These are phyloP conservation scores for Lasius platythorax DNA, from an alignment of 2,888 invertebrate species.

Conservation along the genomic window DNA sequence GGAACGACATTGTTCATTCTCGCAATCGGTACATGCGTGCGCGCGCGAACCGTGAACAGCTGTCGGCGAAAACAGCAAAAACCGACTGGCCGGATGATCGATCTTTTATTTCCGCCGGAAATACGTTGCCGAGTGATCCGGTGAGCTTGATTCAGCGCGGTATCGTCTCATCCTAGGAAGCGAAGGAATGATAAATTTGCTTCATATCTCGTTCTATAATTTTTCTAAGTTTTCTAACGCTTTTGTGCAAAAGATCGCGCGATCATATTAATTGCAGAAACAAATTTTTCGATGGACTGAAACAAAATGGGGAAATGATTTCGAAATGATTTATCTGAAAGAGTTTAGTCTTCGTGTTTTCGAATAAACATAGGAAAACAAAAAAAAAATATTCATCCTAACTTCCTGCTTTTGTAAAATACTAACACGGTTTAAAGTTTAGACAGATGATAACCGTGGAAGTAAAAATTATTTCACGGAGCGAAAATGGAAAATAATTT, in stretches of 20 bases:
- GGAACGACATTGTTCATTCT: slow-evolving; percentile 37
- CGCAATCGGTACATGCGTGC: slow-evolving; percentile 20
- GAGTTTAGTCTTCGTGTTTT: not conserved
- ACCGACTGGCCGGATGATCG: slow-evolving; percentile 34
- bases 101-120: slow-evolving; percentile 46
- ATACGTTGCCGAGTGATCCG: slow-evolving; percentile 27
- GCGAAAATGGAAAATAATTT: slow-evolving; percentile 19
- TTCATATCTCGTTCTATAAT: not conserved
- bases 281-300: slow-evolving; percentile 10
- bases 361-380: not conserved
- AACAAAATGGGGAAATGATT: slow-evolving; percentile 20
- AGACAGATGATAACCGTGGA: not conserved
- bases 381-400: not conserved
- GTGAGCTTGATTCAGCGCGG: slow-evolving; percentile 24
- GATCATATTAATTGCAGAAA: not conserved
- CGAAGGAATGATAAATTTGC: not conserved
- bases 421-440: not conserved
- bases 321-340: not conserved
- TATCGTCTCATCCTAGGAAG: slow-evolving; percentile 5
- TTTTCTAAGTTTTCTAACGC: not conserved
- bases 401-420: not conserved
- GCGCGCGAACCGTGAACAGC: slow-evolving; percentile 34
- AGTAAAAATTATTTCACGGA: slow-evolving; percentile 7
- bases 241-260: not conserved
- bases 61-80: slow-evolving; percentile 29